phyloP scores from a whole-genome alignment of 2,113 vertebrate genomes.

The Microtus richardsoni region DNA sequence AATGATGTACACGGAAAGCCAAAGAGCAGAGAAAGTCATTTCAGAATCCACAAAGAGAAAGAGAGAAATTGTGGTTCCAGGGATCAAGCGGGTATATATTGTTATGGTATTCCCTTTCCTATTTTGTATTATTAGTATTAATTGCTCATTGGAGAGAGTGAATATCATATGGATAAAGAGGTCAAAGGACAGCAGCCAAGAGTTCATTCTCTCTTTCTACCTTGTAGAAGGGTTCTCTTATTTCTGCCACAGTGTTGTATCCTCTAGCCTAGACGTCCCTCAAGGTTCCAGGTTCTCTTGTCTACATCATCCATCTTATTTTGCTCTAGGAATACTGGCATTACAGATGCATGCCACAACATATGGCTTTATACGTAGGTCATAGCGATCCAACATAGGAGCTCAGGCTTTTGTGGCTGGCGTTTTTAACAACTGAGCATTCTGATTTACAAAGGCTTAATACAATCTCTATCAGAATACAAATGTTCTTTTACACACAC shows the following conservation, averaged over 20 bases:
- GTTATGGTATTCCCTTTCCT: neutral
- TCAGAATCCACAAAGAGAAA: neutral
- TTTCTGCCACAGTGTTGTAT: neutral
- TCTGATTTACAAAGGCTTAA: neutral
- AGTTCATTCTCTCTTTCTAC: neutral
- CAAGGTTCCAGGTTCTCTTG: neutral
- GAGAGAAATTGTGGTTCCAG: neutral
- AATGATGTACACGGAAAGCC: neutral
- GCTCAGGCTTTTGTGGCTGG: no score
- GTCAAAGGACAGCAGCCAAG: neutral
- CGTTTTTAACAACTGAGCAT: neutral
- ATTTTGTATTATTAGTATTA: neutral
- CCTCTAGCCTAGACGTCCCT: neutral
- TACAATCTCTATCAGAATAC: neutral
- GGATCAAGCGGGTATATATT: neutral
- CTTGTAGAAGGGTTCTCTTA: no score
- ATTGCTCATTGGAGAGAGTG: neutral
- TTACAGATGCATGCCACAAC: neutral
- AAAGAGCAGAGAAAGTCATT: neutral
- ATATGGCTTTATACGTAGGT: neutral
- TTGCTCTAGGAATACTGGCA: neutral
- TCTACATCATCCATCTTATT: neutral
- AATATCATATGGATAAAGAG: neutral
- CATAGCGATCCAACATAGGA: no score
- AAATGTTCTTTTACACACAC: neutral